Percentiles rank a stretch among this genome's conserved stretches.
These are phyloP conservation scores for Python bivittatus DNA, from an alignment of 2,113 vertebrate genomes.

Conservation along the genomic window DNA sequence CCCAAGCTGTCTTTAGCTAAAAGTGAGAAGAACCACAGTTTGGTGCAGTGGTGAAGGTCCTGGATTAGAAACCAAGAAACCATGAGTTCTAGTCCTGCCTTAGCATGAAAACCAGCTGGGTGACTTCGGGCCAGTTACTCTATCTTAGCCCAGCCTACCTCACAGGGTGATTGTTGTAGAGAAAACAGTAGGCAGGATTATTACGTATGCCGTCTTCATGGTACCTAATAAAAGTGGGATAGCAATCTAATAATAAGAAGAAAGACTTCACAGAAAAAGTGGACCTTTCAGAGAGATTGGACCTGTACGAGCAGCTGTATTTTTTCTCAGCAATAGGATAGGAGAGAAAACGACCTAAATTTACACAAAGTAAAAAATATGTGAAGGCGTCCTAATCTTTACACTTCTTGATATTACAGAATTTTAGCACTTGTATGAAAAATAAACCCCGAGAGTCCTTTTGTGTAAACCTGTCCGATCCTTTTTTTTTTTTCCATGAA, in stretches of 20 bases:
- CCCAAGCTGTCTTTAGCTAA: no score
- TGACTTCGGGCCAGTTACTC: background rate
- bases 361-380: no score
- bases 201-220: background rate
- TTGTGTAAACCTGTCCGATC: background rate
- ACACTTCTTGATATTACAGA: background rate
- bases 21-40: background rate
- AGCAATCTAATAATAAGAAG: background rate
- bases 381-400: background rate
- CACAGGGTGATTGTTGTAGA: background rate
- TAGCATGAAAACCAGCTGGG: no score
- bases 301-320: no score
- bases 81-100: no score
- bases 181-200: background rate
- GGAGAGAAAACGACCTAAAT: background rate
- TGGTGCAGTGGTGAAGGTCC: background rate
- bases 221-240: background rate
- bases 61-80: background rate
- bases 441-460: background rate
- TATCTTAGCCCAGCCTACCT: background rate
- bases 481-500: background rate
- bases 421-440: fast-evolving
- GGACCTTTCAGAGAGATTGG: background rate
- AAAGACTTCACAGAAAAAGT: background rate
- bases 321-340: background rate